Conservation (phyloP, 1,140 invertebrate species). For the Drosophila nebulosa region DNA sequence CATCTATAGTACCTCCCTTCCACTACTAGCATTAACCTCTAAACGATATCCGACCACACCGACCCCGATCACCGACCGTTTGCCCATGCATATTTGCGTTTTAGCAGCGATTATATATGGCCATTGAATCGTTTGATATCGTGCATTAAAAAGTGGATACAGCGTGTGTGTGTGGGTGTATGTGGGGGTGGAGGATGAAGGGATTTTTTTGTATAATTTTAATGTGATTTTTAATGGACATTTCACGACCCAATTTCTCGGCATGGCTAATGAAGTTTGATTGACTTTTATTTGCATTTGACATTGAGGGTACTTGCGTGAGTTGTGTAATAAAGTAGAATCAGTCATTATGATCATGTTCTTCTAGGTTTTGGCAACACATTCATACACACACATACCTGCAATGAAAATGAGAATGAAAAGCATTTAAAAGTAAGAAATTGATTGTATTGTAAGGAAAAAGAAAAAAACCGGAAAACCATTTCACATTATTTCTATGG, state of each 20-base stretch:
- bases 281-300: constrained; percentile 28
- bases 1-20: not conserved
- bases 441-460: not conserved
- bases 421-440: not conserved
- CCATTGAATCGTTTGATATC: constrained; percentile 28
- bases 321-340: not conserved
- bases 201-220: constrained; percentile 47
- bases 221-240: constrained; percentile 55
- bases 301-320: constrained; percentile 54
- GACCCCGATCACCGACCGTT: not conserved
- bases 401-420: constrained; percentile 31
- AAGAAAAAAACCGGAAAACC: not conserved
- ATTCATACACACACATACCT: constrained; percentile 57
- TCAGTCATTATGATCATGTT: not conserved
- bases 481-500: not conserved
- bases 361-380: not conserved
- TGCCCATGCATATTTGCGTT: constrained; percentile 54
- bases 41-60: too few species aligned
- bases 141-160: constrained; percentile 27
- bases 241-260: constrained; percentile 62
- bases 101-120: constrained; percentile 42
- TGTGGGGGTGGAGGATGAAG: not conserved
- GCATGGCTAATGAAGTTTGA: constrained; percentile 47
- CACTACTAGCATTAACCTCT: not conserved
- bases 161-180: not conserved